These are phyloP conservation scores for Alosa alosa DNA, from an alignment of 2,113 vertebrate genomes.

Conservation along the genomic window DNA sequence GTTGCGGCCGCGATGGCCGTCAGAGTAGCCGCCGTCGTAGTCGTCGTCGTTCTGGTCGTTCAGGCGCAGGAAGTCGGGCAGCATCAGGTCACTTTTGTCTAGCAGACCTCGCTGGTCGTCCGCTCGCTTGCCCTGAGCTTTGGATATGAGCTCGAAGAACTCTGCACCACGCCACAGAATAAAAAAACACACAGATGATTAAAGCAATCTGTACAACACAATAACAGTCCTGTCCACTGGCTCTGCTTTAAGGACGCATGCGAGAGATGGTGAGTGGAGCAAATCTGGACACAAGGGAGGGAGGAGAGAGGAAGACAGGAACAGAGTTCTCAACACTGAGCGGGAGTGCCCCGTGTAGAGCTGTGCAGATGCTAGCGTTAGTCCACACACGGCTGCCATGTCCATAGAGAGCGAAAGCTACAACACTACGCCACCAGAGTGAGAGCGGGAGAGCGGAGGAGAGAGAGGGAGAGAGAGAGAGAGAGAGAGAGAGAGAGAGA, in stretches of 20 bases:
- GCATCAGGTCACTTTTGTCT: slow-evolving; percentile 91
- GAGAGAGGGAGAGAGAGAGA: slow-evolving; percentile 38
- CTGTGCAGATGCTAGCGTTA: slow-evolving; percentile 58
- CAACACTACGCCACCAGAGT: slow-evolving; percentile 44
- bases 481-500: slow-evolving; percentile 34
- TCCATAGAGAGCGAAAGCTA: slow-evolving; percentile 55
- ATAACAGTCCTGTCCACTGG: too few species aligned
- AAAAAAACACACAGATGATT: slow-evolving; percentile 8
- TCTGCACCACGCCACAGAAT: slow-evolving; percentile 69
- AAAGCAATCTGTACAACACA: slow-evolving; percentile 35
- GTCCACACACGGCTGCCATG: slow-evolving; percentile 58
- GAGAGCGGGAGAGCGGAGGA: slow-evolving; percentile 5
- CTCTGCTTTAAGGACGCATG: slow-evolving; percentile 41
- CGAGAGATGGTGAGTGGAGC: slow-evolving; percentile 37
- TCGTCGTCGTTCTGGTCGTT: neutral
- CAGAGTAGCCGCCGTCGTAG: slow-evolving; percentile 46
- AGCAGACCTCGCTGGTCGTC: slow-evolving; percentile 98
- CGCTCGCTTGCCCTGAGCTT: slow-evolving; percentile 97
- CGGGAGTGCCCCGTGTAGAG: slow-evolving; percentile 43
- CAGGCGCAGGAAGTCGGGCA: slow-evolving; percentile 94
- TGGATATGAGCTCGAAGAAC: slow-evolving; percentile 99
- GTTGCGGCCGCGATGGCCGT: slow-evolving; percentile 27
- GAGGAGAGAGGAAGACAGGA: slow-evolving; percentile 49
- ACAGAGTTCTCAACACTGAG: slow-evolving; percentile 49
- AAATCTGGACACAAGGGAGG: slow-evolving; percentile 40